These are phyloP conservation scores for Iguana delicatissima DNA, from an alignment of 2,797 vertebrate genomes.

Conservation along the genomic window DNA sequence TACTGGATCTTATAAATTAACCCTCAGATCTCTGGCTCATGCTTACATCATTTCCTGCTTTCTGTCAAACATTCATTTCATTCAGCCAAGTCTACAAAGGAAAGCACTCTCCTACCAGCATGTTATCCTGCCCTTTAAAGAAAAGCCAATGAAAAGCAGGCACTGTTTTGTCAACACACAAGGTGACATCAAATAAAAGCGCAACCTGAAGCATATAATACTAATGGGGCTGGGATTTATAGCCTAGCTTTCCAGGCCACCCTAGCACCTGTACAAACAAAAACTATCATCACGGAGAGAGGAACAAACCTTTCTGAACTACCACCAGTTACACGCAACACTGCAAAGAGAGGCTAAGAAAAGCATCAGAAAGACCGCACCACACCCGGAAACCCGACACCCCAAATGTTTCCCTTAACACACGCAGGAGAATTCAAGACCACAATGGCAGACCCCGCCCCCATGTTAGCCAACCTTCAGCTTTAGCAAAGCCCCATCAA, in stretches of 20 bases:
- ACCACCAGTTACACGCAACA: neutral
- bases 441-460: neutral
- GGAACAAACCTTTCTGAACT: neutral
- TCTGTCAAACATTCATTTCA: neutral
- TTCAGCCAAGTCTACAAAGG: neutral
- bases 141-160: neutral
- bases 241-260: too few relatives aligned
- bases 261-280: constrained; percentile 24
- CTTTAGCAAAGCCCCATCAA: neutral
- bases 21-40: neutral
- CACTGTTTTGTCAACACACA: neutral
- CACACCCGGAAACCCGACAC: neutral
- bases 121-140: neutral
- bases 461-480: neutral
- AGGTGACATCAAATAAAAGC: neutral
- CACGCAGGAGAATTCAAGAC: neutral
- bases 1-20: neutral
- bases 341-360: neutral
- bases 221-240: neutral
- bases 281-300: neutral
- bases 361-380: neutral
- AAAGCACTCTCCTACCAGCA: neutral
- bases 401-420: neutral
- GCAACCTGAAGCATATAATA: neutral
- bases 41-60: neutral